These are phyloP conservation scores for Chymomyza caudatula DNA, from an alignment of 2,888 invertebrate genomes.

Conservation along the genomic window DNA sequence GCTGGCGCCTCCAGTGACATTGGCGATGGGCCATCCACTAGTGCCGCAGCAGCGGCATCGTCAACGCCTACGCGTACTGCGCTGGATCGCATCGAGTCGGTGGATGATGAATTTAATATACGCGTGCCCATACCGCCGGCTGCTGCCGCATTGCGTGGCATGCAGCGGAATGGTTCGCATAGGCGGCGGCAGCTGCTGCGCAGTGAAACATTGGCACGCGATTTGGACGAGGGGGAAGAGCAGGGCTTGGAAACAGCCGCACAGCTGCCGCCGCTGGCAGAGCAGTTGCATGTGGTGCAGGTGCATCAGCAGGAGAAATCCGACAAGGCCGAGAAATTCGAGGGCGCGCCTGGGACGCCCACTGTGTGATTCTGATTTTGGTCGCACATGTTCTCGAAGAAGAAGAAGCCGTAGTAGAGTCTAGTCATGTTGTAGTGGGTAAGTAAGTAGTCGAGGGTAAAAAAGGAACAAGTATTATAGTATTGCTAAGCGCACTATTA, in stretches of 20 bases:
- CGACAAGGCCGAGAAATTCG: conserved; percentile 5
- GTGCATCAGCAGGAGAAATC: conserved; percentile 14
- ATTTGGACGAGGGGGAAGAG: conserved; percentile 61
- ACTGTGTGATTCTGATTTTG: conserved; percentile 66
- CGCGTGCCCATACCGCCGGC: conserved; percentile 49
- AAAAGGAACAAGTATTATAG: neutral
- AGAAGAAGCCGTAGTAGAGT: conserved; percentile 45
- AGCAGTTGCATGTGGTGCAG: conserved; percentile 54
- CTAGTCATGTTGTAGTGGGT: too few species aligned
- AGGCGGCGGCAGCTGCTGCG: conserved; percentile 69
- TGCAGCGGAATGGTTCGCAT: conserved; percentile 12
- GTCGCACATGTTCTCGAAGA: conserved; percentile 57
- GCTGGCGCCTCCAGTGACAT: conserved; percentile 12
- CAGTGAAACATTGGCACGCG: conserved; percentile 73
- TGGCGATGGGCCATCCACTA: conserved; percentile 58
- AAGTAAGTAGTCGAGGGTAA: neutral
- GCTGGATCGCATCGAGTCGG: conserved; percentile 65
- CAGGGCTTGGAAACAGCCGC: conserved; percentile 14
- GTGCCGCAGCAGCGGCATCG: conserved; percentile 51
- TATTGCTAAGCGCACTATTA: neutral
- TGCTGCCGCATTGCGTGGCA: neutral
- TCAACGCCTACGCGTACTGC: conserved; percentile 14
- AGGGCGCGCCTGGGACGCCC: conserved; percentile 38
- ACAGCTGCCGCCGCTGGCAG: conserved; percentile 34
- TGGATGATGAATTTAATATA: conserved; percentile 68